phyloP scores from a whole-genome alignment of 2,797 vertebrate species.

The Brotula barbata region DNA sequence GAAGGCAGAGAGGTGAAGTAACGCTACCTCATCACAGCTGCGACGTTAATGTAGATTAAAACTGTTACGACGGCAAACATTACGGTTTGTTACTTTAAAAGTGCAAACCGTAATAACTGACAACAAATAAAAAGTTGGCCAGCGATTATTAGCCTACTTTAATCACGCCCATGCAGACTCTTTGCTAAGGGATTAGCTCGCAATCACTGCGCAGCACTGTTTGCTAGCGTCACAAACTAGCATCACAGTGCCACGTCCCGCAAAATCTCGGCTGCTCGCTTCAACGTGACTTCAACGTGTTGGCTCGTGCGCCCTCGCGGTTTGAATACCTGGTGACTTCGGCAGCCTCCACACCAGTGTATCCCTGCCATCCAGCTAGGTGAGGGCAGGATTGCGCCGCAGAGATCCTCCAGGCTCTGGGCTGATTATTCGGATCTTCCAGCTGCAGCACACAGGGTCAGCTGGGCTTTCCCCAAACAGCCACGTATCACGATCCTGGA shows the following conservation, averaged over 20 bases:
- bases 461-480: constrained; percentile 53
- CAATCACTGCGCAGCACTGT: constrained; percentile 31
- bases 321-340: constrained; percentile 68
- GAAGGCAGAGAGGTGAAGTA: too few species aligned
- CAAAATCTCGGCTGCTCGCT: neutral
- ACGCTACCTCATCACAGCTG: too few species aligned
- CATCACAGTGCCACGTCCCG: neutral
- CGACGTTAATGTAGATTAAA: too few species aligned
- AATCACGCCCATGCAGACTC: neutral
- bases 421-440: constrained; percentile 28
- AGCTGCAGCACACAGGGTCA: constrained; percentile 14
- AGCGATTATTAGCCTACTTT: constrained; percentile 45
- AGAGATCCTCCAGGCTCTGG: constrained; percentile 31
- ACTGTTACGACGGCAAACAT: too few species aligned
- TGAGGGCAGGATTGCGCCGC: constrained; percentile 43
- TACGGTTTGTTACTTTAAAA: too few species aligned
- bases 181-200: constrained; percentile 41
- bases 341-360: constrained; percentile 70
- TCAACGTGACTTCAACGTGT: accelerated
- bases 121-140: constrained; percentile 20
- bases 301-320: too few species aligned
- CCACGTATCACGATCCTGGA: constrained; percentile 73
- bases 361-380: constrained; percentile 89
- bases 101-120: too few species aligned
- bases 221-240: constrained; percentile 28